A percentile compares a stretch with the other conserved stretches of the same genome.
Conservation (phyloP, 2,797 vertebrate genomes). For the Ctenosaura bakeri region DNA sequence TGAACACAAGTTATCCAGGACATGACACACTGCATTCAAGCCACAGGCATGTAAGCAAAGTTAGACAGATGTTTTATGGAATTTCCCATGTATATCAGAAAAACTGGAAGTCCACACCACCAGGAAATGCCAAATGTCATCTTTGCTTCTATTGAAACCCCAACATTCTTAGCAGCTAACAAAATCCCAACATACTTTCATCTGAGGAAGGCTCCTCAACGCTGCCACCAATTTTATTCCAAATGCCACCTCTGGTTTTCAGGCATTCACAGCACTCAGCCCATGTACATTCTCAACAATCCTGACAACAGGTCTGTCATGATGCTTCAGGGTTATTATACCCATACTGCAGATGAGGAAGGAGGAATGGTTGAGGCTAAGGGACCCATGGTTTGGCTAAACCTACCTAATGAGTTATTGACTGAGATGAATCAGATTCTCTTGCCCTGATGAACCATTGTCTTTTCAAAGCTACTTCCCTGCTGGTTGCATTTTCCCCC, state of each 20-base stretch:
- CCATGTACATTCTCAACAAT: neutral
- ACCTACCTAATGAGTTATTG: neutral
- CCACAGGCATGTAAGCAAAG: too few relatives aligned
- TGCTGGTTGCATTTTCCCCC: conserved; percentile 65
- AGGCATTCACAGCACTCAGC: neutral
- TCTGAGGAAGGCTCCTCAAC: too few relatives aligned
- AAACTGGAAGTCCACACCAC: too few relatives aligned
- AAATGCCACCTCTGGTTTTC: neutral
- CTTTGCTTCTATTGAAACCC: too few relatives aligned
- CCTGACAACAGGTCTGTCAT: too few relatives aligned
- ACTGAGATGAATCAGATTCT: conserved; percentile 15
- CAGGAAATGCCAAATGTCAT: too few relatives aligned
- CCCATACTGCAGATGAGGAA: neutral
- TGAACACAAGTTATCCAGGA: too few relatives aligned
- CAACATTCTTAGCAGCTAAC: neutral
- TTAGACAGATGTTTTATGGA: too few relatives aligned
- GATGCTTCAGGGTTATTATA: neutral
- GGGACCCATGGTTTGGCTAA: neutral
- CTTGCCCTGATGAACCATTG: conserved; percentile 5
- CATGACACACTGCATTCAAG: too few relatives aligned
- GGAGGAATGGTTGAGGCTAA: neutral
- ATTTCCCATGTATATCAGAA: too few relatives aligned
- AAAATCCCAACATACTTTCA: too few relatives aligned
- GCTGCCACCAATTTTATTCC: too few relatives aligned
- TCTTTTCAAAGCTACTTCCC: conserved; percentile 63